Percentiles rank a stretch among this genome's conserved stretches.
These are phyloP conservation scores for Pantherophis alleghaniensis DNA, from an alignment of 2,797 vertebrate genomes.

Conservation along the genomic window DNA sequence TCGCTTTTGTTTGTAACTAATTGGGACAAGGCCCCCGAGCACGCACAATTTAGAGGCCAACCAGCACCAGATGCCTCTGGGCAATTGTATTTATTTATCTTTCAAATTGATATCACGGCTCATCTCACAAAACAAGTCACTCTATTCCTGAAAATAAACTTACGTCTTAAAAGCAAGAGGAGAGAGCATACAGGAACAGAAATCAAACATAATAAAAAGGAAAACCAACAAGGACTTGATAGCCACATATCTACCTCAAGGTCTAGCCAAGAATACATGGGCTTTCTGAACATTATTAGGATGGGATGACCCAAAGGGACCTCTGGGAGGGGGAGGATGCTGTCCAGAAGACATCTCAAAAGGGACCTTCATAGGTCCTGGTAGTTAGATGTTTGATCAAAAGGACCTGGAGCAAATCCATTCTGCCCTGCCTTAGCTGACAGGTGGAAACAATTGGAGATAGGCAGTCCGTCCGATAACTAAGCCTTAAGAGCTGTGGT, in stretches of 20 bases:
- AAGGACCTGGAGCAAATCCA: not conserved
- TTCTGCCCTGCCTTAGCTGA: not conserved
- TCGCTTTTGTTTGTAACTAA: slow-evolving; percentile 54
- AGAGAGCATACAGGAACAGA: not conserved
- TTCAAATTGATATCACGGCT: not conserved
- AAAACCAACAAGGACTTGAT: not conserved
- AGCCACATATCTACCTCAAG: not conserved
- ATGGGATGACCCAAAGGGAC: not conserved
- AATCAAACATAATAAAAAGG: not conserved
- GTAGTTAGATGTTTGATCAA: not conserved
- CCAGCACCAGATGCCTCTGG: not conserved
- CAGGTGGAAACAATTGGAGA: not conserved
- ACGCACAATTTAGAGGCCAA: not conserved
- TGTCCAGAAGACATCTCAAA: not conserved
- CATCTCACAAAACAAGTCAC: not conserved
- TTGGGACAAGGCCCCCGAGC: slow-evolving; percentile 39
- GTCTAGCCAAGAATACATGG: not conserved
- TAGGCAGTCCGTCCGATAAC: not conserved
- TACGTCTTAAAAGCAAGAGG: not conserved
- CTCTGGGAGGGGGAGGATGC: not conserved
- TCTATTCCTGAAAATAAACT: not conserved
- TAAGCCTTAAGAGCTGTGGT: not conserved
- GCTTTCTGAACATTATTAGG: not conserved
- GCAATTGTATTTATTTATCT: not conserved
- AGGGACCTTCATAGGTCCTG: not conserved